Evolutionary conservation across 2,888 invertebrate species (phyloP).

Genomic region (Dusona sp.): DNA sequence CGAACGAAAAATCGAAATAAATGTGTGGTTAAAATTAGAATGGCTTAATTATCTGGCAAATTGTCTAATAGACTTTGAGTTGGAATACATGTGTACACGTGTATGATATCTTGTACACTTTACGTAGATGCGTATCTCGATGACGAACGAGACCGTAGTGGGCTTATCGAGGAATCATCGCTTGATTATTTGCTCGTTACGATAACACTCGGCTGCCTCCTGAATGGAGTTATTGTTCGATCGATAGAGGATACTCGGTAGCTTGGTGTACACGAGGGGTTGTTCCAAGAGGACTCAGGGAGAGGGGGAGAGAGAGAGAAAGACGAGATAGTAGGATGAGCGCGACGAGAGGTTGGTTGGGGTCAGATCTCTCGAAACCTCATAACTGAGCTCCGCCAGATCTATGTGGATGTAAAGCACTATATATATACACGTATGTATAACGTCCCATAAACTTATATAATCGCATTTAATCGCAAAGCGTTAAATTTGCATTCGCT

Average conservation of each 20-base stretch:
- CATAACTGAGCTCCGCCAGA: constrained; percentile 28
- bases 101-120: constrained; percentile 28
- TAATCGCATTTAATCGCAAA: not conserved
- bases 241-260: constrained; percentile 61
- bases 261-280: constrained; percentile 18
- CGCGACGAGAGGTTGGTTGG: constrained; percentile 51
- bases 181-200: constrained; percentile 69
- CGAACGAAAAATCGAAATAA: not conserved
- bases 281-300: constrained; percentile 45
- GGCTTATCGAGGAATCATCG: constrained; percentile 64
- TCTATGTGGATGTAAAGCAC: constrained; percentile 23
- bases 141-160: constrained; percentile 26
- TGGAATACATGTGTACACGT: not conserved
- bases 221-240: constrained; percentile 68
- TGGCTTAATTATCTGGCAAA: not conserved
- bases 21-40: not conserved
- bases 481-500: not conserved
- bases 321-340: constrained; percentile 12
- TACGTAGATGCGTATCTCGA: constrained; percentile 40
- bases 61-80: not conserved
- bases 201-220: constrained; percentile 62
- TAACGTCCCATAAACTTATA: constrained; percentile 6
- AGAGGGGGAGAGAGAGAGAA: constrained; percentile 15
- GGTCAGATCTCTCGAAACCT: constrained; percentile 63
- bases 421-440: not conserved